Percentiles rank a stretch among this genome's conserved stretches.
These are phyloP conservation scores for Bambusicola thoracicus DNA, from an alignment of 2,113 vertebrate species.

Conservation along the genomic window DNA sequence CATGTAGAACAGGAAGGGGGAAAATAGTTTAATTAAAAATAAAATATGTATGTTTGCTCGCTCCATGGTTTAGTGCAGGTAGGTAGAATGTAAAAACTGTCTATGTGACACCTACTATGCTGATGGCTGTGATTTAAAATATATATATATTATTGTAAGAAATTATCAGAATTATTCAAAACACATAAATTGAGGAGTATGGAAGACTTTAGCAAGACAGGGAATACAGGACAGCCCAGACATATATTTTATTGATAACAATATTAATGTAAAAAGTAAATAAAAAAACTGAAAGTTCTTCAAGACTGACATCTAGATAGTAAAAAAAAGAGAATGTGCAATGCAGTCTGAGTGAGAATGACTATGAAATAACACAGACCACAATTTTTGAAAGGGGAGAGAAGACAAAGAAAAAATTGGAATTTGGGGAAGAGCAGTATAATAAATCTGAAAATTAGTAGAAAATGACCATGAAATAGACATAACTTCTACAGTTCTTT, in stretches of 20 bases:
- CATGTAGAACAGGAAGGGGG: neutral
- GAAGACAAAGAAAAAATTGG: neutral
- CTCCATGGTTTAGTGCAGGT: neutral
- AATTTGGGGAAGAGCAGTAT: neutral
- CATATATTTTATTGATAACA: neutral
- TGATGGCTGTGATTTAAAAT: neutral
- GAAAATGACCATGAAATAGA: neutral
- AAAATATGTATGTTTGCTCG: neutral
- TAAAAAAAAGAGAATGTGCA: neutral
- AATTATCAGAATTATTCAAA: neutral
- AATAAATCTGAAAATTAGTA: neutral
- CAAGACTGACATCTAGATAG: neutral
- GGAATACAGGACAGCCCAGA: neutral
- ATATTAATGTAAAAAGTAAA: neutral
- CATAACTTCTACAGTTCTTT: neutral
- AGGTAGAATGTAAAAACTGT: neutral
- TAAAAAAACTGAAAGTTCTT: neutral
- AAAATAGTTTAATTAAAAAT: neutral
- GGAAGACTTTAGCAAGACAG: neutral
- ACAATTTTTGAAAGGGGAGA: neutral
- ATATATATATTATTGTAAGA: neutral
- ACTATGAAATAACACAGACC: neutral
- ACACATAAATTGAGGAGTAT: neutral
- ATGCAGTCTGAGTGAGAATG: neutral
- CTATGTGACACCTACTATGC: neutral